phyloP scores from a whole-genome alignment of 2,797 vertebrate genomes.

The Miichthys miiuy region DNA sequence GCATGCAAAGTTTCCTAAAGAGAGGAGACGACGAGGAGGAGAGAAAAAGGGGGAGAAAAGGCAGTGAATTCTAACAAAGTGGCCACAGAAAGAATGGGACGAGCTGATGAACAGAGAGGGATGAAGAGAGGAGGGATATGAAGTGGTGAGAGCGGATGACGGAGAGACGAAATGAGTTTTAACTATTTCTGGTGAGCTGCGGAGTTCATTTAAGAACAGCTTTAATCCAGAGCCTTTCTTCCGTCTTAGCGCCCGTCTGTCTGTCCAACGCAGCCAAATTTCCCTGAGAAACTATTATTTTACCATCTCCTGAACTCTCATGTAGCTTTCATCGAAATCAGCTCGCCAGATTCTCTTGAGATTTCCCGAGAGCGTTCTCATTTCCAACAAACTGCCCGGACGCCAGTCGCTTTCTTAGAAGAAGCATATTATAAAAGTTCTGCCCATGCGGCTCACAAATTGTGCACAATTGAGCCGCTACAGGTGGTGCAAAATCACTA shows the following conservation, averaged over 20 bases:
- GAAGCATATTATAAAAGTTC: neutral
- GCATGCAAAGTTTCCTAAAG: constrained; percentile 60
- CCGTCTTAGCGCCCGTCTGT: neutral
- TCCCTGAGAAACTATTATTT: neutral
- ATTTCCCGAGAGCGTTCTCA: neutral
- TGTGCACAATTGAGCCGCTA: neutral
- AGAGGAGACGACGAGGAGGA: constrained; percentile 23
- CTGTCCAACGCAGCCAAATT: neutral
- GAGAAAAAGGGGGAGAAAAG: constrained; percentile 12
- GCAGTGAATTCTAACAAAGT: constrained; percentile 43
- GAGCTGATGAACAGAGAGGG: constrained; percentile 29
- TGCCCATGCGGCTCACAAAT: neutral
- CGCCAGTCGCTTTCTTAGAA: neutral
- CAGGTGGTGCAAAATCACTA: neutral
- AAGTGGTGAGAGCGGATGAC: constrained; percentile 37
- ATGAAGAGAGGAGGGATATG: constrained; percentile 29
- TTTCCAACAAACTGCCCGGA: neutral
- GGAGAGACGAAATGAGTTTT: constrained; percentile 29
- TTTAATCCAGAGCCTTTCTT: neutral
- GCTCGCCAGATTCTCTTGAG: neutral
- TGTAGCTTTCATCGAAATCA: neutral
- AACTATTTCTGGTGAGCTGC: constrained; percentile 37
- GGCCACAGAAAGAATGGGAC: constrained; percentile 24
- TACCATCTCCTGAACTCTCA: neutral
- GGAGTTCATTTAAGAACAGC: neutral